Percentiles rank a stretch among this genome's conserved stretches.
These are phyloP conservation scores for Lipophrys pholis DNA, from an alignment of 2,113 vertebrate species.

Conservation along the genomic window DNA sequence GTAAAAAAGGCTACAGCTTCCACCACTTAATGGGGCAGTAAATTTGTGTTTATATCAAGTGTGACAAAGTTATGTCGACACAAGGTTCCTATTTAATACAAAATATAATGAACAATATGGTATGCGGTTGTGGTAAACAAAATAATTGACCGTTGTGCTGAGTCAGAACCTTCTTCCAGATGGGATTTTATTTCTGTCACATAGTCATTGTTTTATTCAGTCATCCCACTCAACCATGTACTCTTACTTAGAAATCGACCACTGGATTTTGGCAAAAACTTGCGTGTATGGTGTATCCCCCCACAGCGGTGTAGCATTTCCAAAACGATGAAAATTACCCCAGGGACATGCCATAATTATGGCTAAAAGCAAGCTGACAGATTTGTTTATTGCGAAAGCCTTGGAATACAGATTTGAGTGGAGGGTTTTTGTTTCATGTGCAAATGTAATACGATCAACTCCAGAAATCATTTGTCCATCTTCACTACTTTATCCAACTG, in stretches of 20 bases:
- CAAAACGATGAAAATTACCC: constrained; percentile 36
- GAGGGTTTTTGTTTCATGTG: constrained; percentile 17
- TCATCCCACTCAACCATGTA: neutral
- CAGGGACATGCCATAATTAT: constrained; percentile 22
- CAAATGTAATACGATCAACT: neutral
- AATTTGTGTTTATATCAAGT: constrained; percentile 51
- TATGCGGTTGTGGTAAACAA: constrained; percentile 40
- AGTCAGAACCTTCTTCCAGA: constrained; percentile 26
- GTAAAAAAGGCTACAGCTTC: constrained; percentile 19
- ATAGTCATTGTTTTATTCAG: constrained; percentile 36
- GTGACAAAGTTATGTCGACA: constrained; percentile 26
- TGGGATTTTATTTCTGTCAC: constrained; percentile 40
- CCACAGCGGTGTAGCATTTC: constrained; percentile 32
- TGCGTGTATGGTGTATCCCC: neutral
- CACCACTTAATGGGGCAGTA: constrained; percentile 41
- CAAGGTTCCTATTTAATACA: constrained; percentile 40
- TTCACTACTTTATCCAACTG: too few species aligned
- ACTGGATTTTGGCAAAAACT: constrained; percentile 14
- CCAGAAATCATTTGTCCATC: neutral
- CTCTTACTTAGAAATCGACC: neutral
- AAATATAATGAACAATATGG: constrained; percentile 48
- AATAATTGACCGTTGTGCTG: constrained; percentile 21
- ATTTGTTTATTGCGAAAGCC: constrained; percentile 30
- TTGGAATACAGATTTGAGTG: constrained; percentile 2
- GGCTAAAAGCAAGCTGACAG: constrained; percentile 33